Conservation (phyloP, 2,888 invertebrate genomes). For the Tetropium fuscum region DNA sequence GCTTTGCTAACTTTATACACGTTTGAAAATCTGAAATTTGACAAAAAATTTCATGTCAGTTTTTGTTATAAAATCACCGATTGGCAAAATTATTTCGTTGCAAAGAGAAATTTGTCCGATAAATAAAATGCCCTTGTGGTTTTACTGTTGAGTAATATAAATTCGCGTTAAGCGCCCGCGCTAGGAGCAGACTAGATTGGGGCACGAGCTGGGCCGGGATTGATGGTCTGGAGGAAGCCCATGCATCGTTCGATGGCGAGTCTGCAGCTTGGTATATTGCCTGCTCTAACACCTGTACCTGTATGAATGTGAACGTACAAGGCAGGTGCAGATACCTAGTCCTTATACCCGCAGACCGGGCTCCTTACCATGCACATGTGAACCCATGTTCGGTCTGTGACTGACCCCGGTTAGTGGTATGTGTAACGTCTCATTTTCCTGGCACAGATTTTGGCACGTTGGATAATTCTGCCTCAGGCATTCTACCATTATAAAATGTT, state of each 20-base stretch:
- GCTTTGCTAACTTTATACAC: too few relatives aligned
- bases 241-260: constrained; percentile 19
- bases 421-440: neutral
- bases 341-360: constrained; percentile 13
- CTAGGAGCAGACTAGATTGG: constrained; percentile 16
- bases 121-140: neutral
- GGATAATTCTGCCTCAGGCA: too few relatives aligned
- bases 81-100: too few relatives aligned
- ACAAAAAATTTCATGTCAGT: too few relatives aligned
- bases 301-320: constrained; percentile 53
- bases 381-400: constrained; percentile 20
- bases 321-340: constrained; percentile 50
- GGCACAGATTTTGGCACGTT: neutral
- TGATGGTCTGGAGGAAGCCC: constrained; percentile 26
- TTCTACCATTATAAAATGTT: too few relatives aligned
- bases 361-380: constrained; percentile 17
- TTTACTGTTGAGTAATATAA: neutral
- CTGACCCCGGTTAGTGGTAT: constrained; percentile 17
- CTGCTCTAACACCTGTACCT: constrained; percentile 50
- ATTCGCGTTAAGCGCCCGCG: neutral
- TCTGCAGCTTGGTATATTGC: constrained; percentile 27
- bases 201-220: constrained; percentile 30
- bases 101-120: too few relatives aligned
- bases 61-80: too few relatives aligned
- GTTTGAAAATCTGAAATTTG: too few relatives aligned